These are phyloP conservation scores for Heteromyza rotundicornis DNA, from an alignment of 2,888 invertebrate species.

Conservation along the genomic window DNA sequence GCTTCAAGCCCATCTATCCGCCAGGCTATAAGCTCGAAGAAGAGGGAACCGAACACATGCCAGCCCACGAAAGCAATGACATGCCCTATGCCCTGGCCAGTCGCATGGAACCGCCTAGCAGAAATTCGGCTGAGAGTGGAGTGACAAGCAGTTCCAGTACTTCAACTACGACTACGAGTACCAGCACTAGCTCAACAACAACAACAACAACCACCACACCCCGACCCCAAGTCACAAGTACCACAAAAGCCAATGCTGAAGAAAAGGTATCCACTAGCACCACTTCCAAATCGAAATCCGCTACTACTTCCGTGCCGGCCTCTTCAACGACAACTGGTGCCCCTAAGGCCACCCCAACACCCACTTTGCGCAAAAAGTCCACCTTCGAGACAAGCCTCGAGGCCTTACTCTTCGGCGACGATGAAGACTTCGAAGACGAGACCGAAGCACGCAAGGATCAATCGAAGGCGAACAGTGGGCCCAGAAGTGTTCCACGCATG, in stretches of 20 bases:
- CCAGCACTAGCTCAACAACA: conserved; percentile 10
- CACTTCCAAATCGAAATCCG: conserved; percentile 10
- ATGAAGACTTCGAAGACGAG: conserved; percentile 45
- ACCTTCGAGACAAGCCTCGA: conserved; percentile 59
- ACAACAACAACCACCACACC: conserved; percentile 21
- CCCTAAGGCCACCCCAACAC: conserved; percentile 24
- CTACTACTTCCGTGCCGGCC: conserved; percentile 5
- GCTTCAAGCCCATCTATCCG: conserved; percentile 73
- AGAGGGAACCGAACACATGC: conserved; percentile 30
- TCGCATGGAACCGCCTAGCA: conserved; percentile 34
- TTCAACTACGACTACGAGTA: conserved; percentile 14
- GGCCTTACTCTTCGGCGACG: conserved; percentile 60
- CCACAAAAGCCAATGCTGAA: background rate
- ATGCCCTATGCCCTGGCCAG: conserved; percentile 42
- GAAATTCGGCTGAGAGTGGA: conserved; percentile 13
- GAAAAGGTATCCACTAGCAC: conserved; percentile 5
- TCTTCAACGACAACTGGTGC: conserved; percentile 15
- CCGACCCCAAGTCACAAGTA: conserved; percentile 10
- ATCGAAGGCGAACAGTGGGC: conserved; percentile 37
- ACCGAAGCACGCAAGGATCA: conserved; percentile 39
- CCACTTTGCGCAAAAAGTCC: conserved; percentile 50
- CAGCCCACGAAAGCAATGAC: conserved; percentile 33
- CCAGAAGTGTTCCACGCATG: conserved; percentile 49
- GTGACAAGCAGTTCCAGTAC: conserved; percentile 24
- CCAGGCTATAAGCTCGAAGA: conserved; percentile 52